Percentiles rank a stretch among this genome's conserved stretches.
Evolutionary conservation across 2,797 vertebrate species (phyloP).

Genomic region (Trachops cirrhosus): DNA sequence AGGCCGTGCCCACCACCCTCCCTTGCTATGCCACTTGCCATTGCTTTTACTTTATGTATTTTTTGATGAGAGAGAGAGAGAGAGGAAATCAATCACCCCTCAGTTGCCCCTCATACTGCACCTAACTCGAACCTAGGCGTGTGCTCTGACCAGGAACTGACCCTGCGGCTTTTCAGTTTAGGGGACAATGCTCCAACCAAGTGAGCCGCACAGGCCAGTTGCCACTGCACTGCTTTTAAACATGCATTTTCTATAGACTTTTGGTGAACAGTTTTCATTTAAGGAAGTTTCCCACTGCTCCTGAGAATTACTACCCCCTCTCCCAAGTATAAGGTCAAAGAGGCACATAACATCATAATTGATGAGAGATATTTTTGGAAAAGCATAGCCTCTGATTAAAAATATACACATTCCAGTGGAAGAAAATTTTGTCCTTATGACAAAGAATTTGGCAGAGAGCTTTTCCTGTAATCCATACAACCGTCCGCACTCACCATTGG

Average conservation of each 20-base stretch:
- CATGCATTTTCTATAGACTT: neutral
- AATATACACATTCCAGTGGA: neutral
- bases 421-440: neutral
- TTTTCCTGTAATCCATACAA: neutral
- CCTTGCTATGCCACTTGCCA: neutral
- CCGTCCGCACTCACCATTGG: neutral
- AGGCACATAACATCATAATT: neutral
- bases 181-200: neutral
- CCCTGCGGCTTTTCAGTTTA: neutral
- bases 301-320: neutral
- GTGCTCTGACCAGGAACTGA: neutral
- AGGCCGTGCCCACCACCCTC: no score
- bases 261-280: neutral
- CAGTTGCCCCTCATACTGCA: neutral
- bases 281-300: neutral
- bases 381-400: neutral
- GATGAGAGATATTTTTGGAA: neutral
- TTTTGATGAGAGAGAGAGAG: neutral
- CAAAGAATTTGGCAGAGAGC: neutral
- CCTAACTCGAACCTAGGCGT: neutral
- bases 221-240: neutral
- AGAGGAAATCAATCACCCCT: neutral
- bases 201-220: neutral
- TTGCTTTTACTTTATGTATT: neutral
- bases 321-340: neutral